Conservation (phyloP, 2,888 invertebrate genomes). For the Choristoneura rosaceana region DNA sequence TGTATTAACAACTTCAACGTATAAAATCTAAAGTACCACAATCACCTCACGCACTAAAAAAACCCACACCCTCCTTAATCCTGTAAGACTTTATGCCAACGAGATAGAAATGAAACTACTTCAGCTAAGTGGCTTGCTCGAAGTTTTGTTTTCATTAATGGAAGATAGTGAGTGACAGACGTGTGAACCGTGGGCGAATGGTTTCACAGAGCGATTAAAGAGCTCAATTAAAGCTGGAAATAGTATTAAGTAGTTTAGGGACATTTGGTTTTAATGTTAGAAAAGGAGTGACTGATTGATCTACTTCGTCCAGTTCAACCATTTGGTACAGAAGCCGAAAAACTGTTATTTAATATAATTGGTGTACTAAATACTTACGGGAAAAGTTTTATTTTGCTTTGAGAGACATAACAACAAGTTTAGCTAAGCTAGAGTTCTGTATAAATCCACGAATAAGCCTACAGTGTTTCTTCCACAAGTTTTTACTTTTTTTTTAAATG, state of each 20-base stretch:
- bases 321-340: not conserved
- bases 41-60: not conserved
- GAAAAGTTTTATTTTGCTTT: too few relatives aligned
- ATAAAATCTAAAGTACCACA: not conserved
- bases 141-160: constrained; percentile 65
- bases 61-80: not conserved
- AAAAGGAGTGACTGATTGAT: constrained; percentile 40
- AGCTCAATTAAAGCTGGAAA: constrained; percentile 46
- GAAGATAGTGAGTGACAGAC: constrained; percentile 67
- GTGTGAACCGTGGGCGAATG: constrained; percentile 71
- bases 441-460: too few relatives aligned
- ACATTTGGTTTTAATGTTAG: constrained; percentile 43
- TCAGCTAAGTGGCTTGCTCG: constrained; percentile 28
- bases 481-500: too few relatives aligned
- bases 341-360: not conserved
- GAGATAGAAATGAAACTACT: not conserved
- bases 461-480: too few relatives aligned
- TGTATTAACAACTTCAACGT: not conserved
- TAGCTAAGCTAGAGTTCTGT: too few relatives aligned
- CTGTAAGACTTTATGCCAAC: not conserved
- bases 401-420: too few relatives aligned
- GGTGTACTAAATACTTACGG: too few relatives aligned
- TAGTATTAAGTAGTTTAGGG: constrained; percentile 48
- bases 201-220: constrained; percentile 71
- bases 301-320: not conserved